Conservation (phyloP, 2,797 vertebrate genomes). For the Tachyglossus aculeatus region DNA sequence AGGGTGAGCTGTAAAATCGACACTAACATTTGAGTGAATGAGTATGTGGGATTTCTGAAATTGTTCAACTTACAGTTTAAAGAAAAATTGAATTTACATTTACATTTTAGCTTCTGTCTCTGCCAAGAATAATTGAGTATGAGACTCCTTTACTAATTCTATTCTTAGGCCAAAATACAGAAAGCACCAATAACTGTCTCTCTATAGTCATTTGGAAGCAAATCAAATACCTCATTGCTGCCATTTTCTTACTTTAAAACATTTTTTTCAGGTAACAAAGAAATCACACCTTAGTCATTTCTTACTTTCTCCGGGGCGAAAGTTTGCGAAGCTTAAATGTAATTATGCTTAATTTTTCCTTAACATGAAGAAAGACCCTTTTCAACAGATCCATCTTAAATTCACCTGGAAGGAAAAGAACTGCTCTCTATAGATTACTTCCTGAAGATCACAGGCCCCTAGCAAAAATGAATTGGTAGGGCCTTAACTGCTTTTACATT, state of each 20-base stretch:
- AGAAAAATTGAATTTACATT: conserved; percentile 1
- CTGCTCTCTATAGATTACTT: conserved; percentile 25
- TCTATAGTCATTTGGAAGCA: background rate
- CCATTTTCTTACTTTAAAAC: background rate
- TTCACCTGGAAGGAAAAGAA: conserved; percentile 19
- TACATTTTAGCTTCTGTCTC: background rate
- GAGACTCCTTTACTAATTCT: conserved; percentile 1
- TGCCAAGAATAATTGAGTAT: background rate
- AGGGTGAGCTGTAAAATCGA: too few species aligned
- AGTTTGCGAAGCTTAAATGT: background rate
- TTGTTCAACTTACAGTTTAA: background rate
- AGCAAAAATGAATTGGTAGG: conserved; percentile 5
- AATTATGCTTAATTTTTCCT: background rate
- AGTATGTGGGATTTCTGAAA: too few species aligned
- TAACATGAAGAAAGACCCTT: background rate
- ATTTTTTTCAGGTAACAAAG: conserved; percentile 1
- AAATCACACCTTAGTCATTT: background rate
- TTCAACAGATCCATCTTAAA: conserved; percentile 44
- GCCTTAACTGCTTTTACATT: conserved; percentile 50
- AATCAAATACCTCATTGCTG: conserved; percentile 15
- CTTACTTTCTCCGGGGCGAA: background rate
- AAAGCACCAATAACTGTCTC: background rate
- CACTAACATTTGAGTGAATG: too few species aligned
- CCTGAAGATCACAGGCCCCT: conserved; percentile 26
- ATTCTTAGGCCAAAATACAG: background rate